Percentiles rank a stretch among this genome's conserved stretches.
phyloP scores from a whole-genome alignment of 1,140 invertebrate genomes.

The Drosophila obscura region DNA sequence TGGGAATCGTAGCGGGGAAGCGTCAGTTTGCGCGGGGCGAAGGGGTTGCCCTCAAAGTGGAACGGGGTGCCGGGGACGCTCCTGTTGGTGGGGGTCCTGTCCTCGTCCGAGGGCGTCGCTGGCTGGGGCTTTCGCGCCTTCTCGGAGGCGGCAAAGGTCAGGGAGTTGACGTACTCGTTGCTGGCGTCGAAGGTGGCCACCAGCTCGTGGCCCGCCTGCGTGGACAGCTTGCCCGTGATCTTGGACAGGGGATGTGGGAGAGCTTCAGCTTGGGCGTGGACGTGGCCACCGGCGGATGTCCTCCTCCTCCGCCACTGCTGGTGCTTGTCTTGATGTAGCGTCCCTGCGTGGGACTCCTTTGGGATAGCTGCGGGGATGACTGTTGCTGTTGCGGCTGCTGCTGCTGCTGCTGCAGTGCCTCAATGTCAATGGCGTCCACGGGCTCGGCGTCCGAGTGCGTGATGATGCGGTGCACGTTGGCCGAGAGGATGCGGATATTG shows the following conservation, averaged over 20 bases:
- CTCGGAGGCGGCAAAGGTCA: conserved; percentile 36
- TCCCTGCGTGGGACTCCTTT: conserved; percentile 54
- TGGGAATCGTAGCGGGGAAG: conserved; percentile 56
- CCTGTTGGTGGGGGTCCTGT: conserved; percentile 75
- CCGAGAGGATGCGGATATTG: conserved; percentile 77
- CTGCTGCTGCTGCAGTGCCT: conserved; percentile 63
- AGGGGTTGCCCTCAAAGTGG: conserved; percentile 57
- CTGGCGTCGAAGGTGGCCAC: conserved; percentile 75
- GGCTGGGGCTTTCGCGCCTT: conserved; percentile 4
- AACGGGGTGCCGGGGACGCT: conserved; percentile 55
- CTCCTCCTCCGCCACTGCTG: conserved; percentile 3
- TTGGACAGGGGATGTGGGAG: conserved; percentile 77
- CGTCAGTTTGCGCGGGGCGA: conserved; percentile 50
- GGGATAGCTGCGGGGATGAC: conserved; percentile 34
- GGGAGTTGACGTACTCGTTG: conserved; percentile 59
- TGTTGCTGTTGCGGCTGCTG: conserved; percentile 54
- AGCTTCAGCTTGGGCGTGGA: conserved; percentile 60
- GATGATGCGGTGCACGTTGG: conserved; percentile 81
- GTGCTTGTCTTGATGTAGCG: conserved; percentile 54
- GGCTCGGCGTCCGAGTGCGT: conserved; percentile 70
- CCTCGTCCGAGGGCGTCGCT: conserved; percentile 53
- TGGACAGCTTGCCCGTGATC: conserved; percentile 75
- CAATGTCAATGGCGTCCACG: conserved; percentile 69
- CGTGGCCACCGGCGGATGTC: neutral
- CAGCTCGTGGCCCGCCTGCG: conserved; percentile 78